Evolutionary conservation across 2,888 invertebrate genomes (phyloP), one percentile per base, ranked within the genome.

Genomic region (Rhagophthalmus giganteus): DNA sequence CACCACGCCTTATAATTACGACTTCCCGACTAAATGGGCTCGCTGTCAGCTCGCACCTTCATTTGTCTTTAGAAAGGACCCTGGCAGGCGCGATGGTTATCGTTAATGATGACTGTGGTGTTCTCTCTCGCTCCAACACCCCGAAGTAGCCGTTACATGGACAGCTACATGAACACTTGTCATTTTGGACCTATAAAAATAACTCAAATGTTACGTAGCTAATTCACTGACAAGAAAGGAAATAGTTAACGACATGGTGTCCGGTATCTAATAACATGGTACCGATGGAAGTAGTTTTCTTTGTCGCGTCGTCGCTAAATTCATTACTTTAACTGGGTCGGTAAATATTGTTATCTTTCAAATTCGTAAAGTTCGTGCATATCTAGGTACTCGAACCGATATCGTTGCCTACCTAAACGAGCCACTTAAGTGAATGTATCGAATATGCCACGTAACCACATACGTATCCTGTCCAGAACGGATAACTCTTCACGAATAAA

Each of bases 1-100:
- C 57, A 70, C 73, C 74, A 73, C 74, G 71, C 75, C 76, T 74
- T 74, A 74, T 76, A 76, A 76, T 76, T 76, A 76, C 74, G 72
- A 73, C 75, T 76, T 75, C 68, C 74, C 74, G 73, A 74, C 74
- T 74, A 75, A 74, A 75, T 74, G 74, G 73, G 71, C 69, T 72
- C 61, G 73, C 74, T 74, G 74, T 73, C 74, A 74, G 73, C 71
- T 74, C 69, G 74, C 75, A 75, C 74, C 74, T 74, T 71, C 76
- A 75, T 75, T 76, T 75, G 75, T 76, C 76, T 76, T 75, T 24
- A 63, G 59, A 59, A 64, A 60, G 62, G 65, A 65, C 64, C 57
- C 55, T 67, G 68, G 67, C 66, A 66, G 66, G 64, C 67, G 67
- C 65, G 73, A 73, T 73, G 68, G 66, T 72, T 73, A 73, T 73